phyloP scores from a whole-genome alignment of 2,888 invertebrate genomes.

The Andrena camellia region DNA sequence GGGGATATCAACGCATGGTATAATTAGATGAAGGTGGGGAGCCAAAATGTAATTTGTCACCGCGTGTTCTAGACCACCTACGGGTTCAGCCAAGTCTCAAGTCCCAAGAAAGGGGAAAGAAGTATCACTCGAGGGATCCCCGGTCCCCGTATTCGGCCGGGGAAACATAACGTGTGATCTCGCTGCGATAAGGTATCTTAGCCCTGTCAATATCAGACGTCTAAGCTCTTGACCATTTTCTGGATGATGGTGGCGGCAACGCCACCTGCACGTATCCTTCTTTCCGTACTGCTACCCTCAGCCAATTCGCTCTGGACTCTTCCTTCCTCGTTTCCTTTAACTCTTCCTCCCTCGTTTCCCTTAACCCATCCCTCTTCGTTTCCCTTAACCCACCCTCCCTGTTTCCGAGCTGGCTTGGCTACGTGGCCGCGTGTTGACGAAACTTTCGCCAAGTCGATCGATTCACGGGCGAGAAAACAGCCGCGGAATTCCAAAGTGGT shows the following conservation, averaged over 20 bases:
- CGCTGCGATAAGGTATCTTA: constrained; percentile 63
- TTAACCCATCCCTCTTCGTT: no score
- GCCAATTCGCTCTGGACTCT: background rate
- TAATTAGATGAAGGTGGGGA: constrained; percentile 14
- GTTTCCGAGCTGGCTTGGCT: constrained; percentile 33
- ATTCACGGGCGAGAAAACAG: constrained; percentile 25
- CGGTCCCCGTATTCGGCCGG: constrained; percentile 50
- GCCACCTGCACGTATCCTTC: constrained; percentile 26
- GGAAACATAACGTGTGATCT: constrained; percentile 61
- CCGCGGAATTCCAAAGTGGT: background rate
- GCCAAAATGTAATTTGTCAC: constrained; percentile 43
- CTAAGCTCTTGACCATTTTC: constrained; percentile 58
- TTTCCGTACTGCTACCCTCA: constrained; percentile 15
- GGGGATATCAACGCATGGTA: background rate
- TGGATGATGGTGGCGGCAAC: constrained; percentile 52
- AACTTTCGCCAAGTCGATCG: constrained; percentile 53
- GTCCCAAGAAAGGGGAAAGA: constrained; percentile 40
- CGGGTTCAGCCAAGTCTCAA: constrained; percentile 19
- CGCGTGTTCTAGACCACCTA: constrained; percentile 4
- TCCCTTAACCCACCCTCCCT: background rate
- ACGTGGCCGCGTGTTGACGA: constrained; percentile 50
- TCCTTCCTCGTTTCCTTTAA: constrained; percentile 4
- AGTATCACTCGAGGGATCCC: constrained; percentile 50
- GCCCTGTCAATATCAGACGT: constrained; percentile 70
- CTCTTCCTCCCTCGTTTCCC: background rate